Conservation (phyloP, 2,888 invertebrate species). For the Calliopum simillimum region DNA sequence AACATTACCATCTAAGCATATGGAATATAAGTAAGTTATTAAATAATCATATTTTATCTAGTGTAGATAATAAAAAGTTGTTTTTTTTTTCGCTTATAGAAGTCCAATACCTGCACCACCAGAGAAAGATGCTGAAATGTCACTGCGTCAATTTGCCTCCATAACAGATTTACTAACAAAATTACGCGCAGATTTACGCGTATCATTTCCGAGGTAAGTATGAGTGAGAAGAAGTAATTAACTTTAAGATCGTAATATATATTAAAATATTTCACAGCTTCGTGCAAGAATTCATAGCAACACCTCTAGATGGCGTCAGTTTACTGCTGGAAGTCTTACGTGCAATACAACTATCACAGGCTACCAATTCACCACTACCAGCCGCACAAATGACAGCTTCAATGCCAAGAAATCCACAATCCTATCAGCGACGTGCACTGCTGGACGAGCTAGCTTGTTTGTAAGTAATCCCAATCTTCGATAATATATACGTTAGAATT, state of each 20-base stretch:
- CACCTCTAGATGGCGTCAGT: slow-evolving; percentile 88
- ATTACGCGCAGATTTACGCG: slow-evolving; percentile 84
- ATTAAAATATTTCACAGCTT: slow-evolving; percentile 83
- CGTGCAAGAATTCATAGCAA: slow-evolving; percentile 90
- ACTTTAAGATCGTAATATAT: not conserved
- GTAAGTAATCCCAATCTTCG: slow-evolving; percentile 64
- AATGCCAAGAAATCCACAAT: slow-evolving; percentile 72
- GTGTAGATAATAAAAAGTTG: not conserved
- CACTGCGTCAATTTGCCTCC: slow-evolving; percentile 85
- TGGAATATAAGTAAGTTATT: slow-evolving; percentile 63
- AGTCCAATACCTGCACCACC: slow-evolving; percentile 77
- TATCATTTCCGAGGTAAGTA: slow-evolving; percentile 87
- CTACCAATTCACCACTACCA: slow-evolving; percentile 68
- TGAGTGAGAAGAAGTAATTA: not conserved
- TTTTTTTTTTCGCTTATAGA: slow-evolving; percentile 62
- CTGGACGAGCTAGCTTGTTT: slow-evolving; percentile 90
- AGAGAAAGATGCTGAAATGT: slow-evolving; percentile 81
- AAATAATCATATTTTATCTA: not conserved
- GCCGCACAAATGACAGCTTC: slow-evolving; percentile 59
- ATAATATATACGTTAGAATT: not conserved
- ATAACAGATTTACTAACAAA: slow-evolving; percentile 90
- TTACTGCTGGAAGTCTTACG: slow-evolving; percentile 86
- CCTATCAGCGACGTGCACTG: slow-evolving; percentile 78
- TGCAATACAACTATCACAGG: slow-evolving; percentile 85
- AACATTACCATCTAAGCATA: slow-evolving; percentile 64